Evolutionary conservation across 2,888 invertebrate species (phyloP).

Genomic region (Masnerella sp.): DNA sequence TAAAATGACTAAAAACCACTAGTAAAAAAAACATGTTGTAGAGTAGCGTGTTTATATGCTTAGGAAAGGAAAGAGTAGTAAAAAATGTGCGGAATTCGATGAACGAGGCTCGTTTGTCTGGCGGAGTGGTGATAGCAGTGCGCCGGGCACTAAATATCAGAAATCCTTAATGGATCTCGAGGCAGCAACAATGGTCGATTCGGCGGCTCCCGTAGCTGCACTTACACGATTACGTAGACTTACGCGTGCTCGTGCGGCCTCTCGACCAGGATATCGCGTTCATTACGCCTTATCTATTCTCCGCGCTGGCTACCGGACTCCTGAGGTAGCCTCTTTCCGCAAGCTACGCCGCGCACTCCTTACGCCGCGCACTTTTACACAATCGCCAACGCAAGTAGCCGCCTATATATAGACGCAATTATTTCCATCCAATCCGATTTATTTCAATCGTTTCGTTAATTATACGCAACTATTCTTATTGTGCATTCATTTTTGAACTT

Average conservation of each 20-base stretch:
- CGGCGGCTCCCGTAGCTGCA: conserved; percentile 63
- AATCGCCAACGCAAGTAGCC: conserved; percentile 38
- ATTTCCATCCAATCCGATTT: conserved; percentile 37
- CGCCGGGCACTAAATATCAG: conserved; percentile 69
- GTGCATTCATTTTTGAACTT: not conserved
- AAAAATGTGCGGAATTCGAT: conserved; percentile 55
- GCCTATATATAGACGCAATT: conserved; percentile 51
- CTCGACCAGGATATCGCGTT: conserved; percentile 68
- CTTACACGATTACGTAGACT: conserved; percentile 62
- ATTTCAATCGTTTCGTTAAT: conserved; percentile 42
- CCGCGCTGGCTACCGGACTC: conserved; percentile 67
- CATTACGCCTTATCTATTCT: conserved; percentile 71
- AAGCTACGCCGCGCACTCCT: conserved; percentile 60
- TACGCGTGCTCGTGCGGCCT: conserved; percentile 60
- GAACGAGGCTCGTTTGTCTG: conserved; percentile 58
- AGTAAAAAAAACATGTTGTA: conserved; percentile 10
- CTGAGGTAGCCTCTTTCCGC: conserved; percentile 60
- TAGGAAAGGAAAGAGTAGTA: conserved; percentile 4
- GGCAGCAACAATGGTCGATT: conserved; percentile 68
- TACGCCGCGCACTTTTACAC: conserved; percentile 53
- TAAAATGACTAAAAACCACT: too few relatives aligned
- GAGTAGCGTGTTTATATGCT: conserved; percentile 18
- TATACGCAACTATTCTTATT: conserved; percentile 1
- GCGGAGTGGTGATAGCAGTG: conserved; percentile 54
- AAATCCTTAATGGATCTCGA: conserved; percentile 73